Conservation (phyloP, 2,113 vertebrate species). For the Cariama cristata region DNA sequence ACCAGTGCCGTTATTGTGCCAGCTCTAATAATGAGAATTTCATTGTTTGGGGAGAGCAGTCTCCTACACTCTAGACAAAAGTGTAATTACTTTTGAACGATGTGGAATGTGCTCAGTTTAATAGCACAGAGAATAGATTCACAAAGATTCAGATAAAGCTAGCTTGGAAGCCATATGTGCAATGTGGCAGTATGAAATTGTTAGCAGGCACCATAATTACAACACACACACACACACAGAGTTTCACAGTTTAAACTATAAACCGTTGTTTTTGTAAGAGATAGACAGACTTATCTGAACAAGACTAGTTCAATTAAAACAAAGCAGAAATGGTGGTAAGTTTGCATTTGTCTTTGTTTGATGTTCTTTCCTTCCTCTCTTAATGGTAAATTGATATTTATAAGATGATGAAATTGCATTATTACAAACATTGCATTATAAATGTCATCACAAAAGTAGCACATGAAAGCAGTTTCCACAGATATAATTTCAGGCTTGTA, state of each 20-base stretch:
- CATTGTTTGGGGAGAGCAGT: constrained; percentile 78
- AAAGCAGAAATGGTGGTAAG: constrained; percentile 52
- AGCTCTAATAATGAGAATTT: constrained; percentile 80
- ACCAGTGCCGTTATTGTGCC: constrained; percentile 71
- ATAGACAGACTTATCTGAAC: constrained; percentile 69
- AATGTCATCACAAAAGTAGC: constrained; percentile 54
- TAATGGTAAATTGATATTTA: constrained; percentile 76
- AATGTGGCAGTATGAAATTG: constrained; percentile 73
- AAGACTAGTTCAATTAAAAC: constrained; percentile 65
- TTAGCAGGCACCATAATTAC: constrained; percentile 73
- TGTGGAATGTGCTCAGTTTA: constrained; percentile 77
- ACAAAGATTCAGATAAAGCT: constrained; percentile 79
- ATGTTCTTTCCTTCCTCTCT: constrained; percentile 36
- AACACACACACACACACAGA: background rate
- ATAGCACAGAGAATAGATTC: constrained; percentile 78
- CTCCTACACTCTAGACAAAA: constrained; percentile 79
- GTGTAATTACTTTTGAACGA: constrained; percentile 82
- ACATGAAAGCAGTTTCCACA: constrained; percentile 54
- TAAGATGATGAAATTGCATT: constrained; percentile 71
- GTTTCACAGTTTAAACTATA: constrained; percentile 75
- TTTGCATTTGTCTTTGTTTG: constrained; percentile 14
- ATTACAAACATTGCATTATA: constrained; percentile 60
- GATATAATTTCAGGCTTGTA: constrained; percentile 45
- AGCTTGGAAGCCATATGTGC: constrained; percentile 76
- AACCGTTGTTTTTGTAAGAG: constrained; percentile 72